A percentile compares a stretch with the other conserved stretches of the same genome.
These are phyloP conservation scores for Rhinogobius similis DNA, from an alignment of 2,113 vertebrate species.

Conservation along the genomic window DNA sequence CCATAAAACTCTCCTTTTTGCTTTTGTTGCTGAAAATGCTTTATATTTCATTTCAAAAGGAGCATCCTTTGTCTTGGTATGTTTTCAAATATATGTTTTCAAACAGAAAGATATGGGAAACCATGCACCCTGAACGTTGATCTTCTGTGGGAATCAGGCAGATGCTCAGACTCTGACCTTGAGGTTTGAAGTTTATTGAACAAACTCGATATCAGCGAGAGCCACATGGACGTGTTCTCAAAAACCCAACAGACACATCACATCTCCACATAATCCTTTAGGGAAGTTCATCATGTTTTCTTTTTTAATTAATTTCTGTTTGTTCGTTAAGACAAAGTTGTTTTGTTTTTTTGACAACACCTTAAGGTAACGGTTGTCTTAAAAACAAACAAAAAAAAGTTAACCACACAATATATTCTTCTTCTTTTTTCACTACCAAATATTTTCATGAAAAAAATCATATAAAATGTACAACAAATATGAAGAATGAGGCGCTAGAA, in stretches of 20 bases:
- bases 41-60: neutral
- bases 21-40: neutral
- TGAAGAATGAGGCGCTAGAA: neutral
- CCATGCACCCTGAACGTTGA: neutral
- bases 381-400: no score
- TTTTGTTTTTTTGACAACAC: no score
- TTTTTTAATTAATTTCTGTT: no score
- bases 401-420: no score
- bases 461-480: neutral
- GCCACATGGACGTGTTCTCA: conserved; percentile 65
- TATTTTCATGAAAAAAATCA: neutral
- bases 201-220: conserved; percentile 16
- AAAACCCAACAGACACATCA: neutral
- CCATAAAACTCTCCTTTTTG: neutral
- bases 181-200: conserved; percentile 43
- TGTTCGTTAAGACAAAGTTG: no score
- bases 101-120: neutral
- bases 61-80: no score
- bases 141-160: conserved; percentile 62
- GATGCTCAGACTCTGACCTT: conserved; percentile 57
- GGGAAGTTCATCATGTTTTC: no score
- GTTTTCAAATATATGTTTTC: neutral
- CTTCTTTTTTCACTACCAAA: no score
- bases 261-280: no score
- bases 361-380: no score